A percentile compares a stretch with the other conserved stretches of the same genome.
Evolutionary conservation across 64 coral and sea anemone species (phyloP).

Genomic region (Actinia tenebrosa): DNA sequence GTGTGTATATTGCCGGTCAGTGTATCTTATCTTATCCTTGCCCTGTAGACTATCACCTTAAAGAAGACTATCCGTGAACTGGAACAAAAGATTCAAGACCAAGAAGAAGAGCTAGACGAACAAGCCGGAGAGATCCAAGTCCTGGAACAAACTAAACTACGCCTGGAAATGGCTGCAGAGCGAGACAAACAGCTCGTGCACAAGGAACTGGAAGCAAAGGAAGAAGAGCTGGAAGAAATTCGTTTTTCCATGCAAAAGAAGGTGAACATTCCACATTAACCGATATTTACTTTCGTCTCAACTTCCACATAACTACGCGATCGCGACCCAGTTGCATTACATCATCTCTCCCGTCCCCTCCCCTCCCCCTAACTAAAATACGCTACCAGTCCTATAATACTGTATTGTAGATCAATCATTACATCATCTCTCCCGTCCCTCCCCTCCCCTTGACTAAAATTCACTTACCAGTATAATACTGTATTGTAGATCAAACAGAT

Average conservation of each 20-base stretch:
- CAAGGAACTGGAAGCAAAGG: slow-evolving; percentile 80
- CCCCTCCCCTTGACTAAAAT: no score
- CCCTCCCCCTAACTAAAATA: no score
- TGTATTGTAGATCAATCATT: not conserved
- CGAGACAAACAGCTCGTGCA: slow-evolving; percentile 69
- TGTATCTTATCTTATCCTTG: not conserved
- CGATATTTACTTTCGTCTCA: not conserved
- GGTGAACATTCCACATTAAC: not conserved
- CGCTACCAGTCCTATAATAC: not conserved
- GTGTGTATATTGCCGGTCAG: no score
- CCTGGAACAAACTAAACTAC: slow-evolving; percentile 89
- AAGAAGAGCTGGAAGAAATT: slow-evolving; percentile 87
- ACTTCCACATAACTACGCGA: no score
- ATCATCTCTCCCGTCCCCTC: no score
- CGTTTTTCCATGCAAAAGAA: slow-evolving; percentile 73
- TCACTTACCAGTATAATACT: not conserved
- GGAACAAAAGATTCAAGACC: slow-evolving; percentile 84
- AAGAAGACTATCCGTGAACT: slow-evolving; percentile 73
- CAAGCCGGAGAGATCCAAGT: slow-evolving; percentile 93
- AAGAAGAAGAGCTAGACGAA: slow-evolving; percentile 94
- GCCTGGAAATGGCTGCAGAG: slow-evolving; percentile 87
- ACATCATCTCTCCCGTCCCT: no score
- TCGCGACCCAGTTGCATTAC: no score
- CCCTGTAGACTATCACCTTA: slow-evolving; percentile 47
- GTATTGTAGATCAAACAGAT: slow-evolving; percentile 79